Percentiles rank a stretch among this genome's conserved stretches.
Conservation (phyloP, 1,140 invertebrate genomes). For the Forficula auricularia region DNA sequence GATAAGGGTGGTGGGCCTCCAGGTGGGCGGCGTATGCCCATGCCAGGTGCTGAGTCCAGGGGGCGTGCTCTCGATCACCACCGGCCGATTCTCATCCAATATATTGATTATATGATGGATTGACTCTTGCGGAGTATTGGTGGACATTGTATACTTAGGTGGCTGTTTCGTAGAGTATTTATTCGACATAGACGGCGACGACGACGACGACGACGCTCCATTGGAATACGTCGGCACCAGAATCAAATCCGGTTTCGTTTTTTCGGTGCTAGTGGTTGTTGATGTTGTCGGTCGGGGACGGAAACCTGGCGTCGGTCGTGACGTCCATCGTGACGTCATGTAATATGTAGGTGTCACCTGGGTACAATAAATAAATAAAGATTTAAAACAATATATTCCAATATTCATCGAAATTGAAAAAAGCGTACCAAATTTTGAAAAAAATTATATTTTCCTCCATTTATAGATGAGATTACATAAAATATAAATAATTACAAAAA, state of each 20-base stretch:
- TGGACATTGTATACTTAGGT: too few relatives aligned
- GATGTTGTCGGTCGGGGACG: not conserved
- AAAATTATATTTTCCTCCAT: too few relatives aligned
- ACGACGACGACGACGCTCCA: too few relatives aligned
- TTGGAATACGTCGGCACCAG: slow-evolving; percentile 1
- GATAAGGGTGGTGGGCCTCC: slow-evolving; percentile 2
- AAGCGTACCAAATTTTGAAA: too few relatives aligned
- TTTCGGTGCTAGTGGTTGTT: not conserved
- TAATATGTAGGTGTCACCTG: slow-evolving; percentile 2
- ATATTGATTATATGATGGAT: slow-evolving; percentile 9
- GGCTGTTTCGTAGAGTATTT: too few relatives aligned
- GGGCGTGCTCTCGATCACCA: slow-evolving; percentile 18
- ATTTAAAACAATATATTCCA: too few relatives aligned
- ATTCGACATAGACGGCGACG: too few relatives aligned
- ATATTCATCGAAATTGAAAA: too few relatives aligned
- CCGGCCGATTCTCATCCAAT: not conserved
- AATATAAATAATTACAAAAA: too few relatives aligned
- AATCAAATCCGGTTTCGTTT: not conserved
- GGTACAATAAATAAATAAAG: too few relatives aligned
- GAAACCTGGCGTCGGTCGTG: not conserved
- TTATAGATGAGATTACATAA: too few relatives aligned
- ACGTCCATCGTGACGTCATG: not conserved
- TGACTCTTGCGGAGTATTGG: slow-evolving; percentile 1
- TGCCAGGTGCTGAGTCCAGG: slow-evolving; percentile 2
- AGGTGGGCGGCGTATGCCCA: not conserved